Evolutionary conservation across 2,113 vertebrate genomes (phyloP).

Genomic region (Brachyhypopomus gauderio): DNA sequence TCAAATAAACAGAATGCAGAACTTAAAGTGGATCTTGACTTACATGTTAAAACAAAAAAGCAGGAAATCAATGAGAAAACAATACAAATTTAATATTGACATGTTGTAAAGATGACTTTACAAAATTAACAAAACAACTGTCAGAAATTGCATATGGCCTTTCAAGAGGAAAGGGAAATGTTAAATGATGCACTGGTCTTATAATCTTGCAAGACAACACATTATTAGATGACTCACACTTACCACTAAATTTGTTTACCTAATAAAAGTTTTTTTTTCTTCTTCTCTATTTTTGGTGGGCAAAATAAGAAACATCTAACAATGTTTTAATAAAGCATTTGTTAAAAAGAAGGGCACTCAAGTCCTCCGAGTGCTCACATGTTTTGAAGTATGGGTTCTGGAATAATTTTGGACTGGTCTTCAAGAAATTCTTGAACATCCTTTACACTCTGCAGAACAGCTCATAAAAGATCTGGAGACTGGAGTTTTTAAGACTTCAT

Average conservation of each 20-base stretch:
- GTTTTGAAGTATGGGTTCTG: too few relatives aligned
- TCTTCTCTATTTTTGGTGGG: too few relatives aligned
- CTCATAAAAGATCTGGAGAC: too few relatives aligned
- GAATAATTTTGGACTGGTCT: too few relatives aligned
- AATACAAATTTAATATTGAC: background rate
- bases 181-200: background rate
- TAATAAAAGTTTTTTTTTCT: too few relatives aligned
- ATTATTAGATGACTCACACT: background rate
- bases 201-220: background rate
- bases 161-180: background rate
- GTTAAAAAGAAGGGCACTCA: too few relatives aligned
- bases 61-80: slow-evolving; percentile 5
- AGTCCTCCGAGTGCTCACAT: too few relatives aligned
- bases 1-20: background rate
- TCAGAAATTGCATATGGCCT: background rate
- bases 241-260: background rate
- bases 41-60: background rate
- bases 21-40: slow-evolving; percentile 12
- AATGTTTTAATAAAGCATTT: too few relatives aligned
- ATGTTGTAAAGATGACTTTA: background rate
- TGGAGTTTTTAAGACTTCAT: background rate
- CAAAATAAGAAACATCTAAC: too few relatives aligned
- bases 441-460: too few relatives aligned
- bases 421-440: too few relatives aligned
- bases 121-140: background rate